A percentile compares a stretch with the other conserved stretches of the same genome.
Conservation (phyloP, 2,888 invertebrate genomes). For the Harpalus rubripes region DNA sequence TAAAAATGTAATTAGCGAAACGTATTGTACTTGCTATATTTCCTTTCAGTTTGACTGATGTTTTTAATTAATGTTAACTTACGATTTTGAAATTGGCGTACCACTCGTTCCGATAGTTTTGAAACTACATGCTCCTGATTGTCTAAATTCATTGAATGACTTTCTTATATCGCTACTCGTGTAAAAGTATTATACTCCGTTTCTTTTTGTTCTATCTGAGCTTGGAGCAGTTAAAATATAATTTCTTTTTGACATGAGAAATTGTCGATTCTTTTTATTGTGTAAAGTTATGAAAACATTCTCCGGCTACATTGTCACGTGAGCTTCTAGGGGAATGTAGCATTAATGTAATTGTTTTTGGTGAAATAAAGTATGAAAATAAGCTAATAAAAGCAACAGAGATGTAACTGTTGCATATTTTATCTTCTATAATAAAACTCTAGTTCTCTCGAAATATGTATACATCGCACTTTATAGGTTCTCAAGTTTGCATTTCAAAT, state of each 20-base stretch:
- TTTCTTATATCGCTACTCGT: background rate
- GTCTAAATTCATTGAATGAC: too few species aligned
- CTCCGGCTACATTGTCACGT: constrained; percentile 32
- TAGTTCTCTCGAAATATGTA: constrained; percentile 21
- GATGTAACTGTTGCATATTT: constrained; percentile 44
- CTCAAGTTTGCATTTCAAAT: constrained; percentile 41
- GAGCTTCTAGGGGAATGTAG: constrained; percentile 23
- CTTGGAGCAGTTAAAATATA: constrained; percentile 34
- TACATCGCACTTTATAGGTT: constrained; percentile 46
- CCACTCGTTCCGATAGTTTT: too few species aligned
- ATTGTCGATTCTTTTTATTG: constrained; percentile 45
- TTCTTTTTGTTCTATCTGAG: background rate
- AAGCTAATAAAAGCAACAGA: constrained; percentile 29
- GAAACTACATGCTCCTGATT: too few species aligned
- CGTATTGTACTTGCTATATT: too few species aligned
- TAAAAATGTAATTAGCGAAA: too few species aligned
- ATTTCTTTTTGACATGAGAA: constrained; percentile 23
- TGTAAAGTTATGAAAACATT: constrained; percentile 34
- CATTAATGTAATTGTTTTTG: constrained; percentile 45
- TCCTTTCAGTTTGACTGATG: too few species aligned
- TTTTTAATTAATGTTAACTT: too few species aligned
- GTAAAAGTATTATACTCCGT: background rate
- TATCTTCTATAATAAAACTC: constrained; percentile 41
- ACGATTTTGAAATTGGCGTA: too few species aligned
- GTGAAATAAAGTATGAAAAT: constrained; percentile 46